Evolutionary conservation across 37 sponge, comb jelly and placozoan species (phyloP).

Genomic region (Oopsacas minuta): DNA sequence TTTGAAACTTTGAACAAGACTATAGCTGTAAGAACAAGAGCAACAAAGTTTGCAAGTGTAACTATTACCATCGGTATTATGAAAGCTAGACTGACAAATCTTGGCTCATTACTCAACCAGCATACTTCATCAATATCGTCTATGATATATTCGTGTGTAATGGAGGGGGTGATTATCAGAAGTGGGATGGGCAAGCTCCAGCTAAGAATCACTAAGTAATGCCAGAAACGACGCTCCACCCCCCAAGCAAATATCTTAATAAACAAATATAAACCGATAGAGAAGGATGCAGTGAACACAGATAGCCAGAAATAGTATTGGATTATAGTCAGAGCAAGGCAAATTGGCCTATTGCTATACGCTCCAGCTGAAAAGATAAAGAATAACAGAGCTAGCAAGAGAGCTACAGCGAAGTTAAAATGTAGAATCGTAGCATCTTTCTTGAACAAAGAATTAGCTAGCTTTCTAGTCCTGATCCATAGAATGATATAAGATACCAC

Average conservation of each 20-base stretch:
- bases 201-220: neutral
- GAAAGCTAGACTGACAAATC: neutral
- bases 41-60: neutral
- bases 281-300: neutral
- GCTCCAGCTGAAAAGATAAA: neutral
- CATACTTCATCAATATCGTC: neutral
- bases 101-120: conserved; percentile 14
- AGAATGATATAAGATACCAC: neutral
- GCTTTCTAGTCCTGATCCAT: neutral
- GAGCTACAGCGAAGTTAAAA: conserved; percentile 10
- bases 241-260: neutral
- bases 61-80: neutral
- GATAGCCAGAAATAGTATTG: conserved; percentile 7
- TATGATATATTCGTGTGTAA: neutral
- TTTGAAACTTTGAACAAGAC: neutral
- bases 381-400: neutral
- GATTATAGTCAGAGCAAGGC: neutral
- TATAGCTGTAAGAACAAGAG: neutral
- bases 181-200: neutral
- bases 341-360: neutral
- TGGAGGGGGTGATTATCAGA: neutral
- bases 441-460: neutral
- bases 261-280: neutral
- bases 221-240: neutral
- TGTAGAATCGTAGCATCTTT: neutral